Percentiles rank a stretch among this genome's conserved stretches.
Evolutionary conservation across 2,888 invertebrate genomes (phyloP).

Genomic region (Heliconius sara): DNA sequence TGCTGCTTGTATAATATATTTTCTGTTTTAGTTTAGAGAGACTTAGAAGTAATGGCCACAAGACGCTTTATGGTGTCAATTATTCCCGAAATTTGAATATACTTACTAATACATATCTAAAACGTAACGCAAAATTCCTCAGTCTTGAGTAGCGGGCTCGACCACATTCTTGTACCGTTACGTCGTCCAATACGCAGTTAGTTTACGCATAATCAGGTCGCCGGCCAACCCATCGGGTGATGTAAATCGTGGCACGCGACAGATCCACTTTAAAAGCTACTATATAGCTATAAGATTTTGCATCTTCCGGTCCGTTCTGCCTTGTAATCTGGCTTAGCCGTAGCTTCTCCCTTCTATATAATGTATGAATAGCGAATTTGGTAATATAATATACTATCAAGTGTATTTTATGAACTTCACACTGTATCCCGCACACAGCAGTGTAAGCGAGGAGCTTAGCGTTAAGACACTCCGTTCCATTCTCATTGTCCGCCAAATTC

Average conservation of each 20-base stretch:
- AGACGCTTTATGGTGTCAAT: not conserved
- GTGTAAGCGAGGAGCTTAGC: too few species aligned
- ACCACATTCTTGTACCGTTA: slow-evolving; percentile 72
- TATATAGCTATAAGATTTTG: not conserved
- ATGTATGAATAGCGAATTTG: not conserved
- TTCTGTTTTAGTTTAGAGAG: not conserved
- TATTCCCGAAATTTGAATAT: slow-evolving; percentile 4
- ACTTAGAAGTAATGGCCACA: not conserved
- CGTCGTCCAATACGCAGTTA: slow-evolving; percentile 71
- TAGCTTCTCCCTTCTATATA: not conserved
- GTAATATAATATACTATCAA: not conserved
- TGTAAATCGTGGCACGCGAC: slow-evolving; percentile 60
- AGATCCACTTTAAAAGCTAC: slow-evolving; percentile 50
- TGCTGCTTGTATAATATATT: not conserved
- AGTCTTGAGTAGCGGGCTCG: slow-evolving; percentile 47
- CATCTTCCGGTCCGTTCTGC: not conserved
- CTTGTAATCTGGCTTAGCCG: not conserved
- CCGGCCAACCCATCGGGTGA: slow-evolving; percentile 54
- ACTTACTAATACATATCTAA: slow-evolving; percentile 42
- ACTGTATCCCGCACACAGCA: too few species aligned
- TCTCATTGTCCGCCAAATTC: too few species aligned
- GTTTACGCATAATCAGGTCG: slow-evolving; percentile 63
- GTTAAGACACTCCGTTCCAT: too few species aligned
- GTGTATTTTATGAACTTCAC: not conserved
- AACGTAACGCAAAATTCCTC: slow-evolving; percentile 44